Base-by-base conservation (phyloP, 2,797 vertebrate species). In the Borostomias antarcticus region DNA sequence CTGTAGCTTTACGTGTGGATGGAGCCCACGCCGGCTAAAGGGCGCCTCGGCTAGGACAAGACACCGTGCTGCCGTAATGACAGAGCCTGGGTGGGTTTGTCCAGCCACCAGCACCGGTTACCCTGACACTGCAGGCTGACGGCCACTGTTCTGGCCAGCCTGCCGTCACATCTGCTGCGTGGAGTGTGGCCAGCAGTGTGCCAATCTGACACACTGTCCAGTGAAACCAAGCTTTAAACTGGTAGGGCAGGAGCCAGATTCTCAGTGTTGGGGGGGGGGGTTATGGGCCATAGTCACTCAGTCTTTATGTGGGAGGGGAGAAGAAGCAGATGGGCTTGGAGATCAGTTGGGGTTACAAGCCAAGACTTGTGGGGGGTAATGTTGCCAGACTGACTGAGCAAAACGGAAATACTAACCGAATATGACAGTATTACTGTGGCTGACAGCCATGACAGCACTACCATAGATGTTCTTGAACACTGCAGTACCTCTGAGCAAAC, bases 251-350 rank as follows among this genome's bases (percentile, higher is more conserved):
- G 81, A 58, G 85, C 84, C 84, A 81, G 17, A 4, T 89, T 89
- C 90, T 91, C 91, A 91, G 91, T 87, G 90, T 89, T 81, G 66
- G 78, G 86, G 85, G 92, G 89, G 85, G 86, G 86, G 89, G 86
- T 86, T 86, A 53, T 54, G 40, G n/a, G 73, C 71, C 53, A 51
- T 89, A 90, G 90, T 87, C 89, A 87, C 88, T 86, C 85, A 1
- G 21, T 6, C 51, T 26, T 37, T 33, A 25, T 11, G 33, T 70
- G 1, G 85, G 85, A 84, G 72, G 73, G 82, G 83, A 85, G 5
- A 62, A 62, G 29, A 53, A 51, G 63, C 23, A 25, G 23, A 6
- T 26, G 60, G 43, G 63, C 35, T 13, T 50, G 37, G 50, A 17
- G 28, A 11, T 25, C n/a, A n/a, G n/a, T n/a, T 11, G 26, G n/a